Evolutionary conservation across 1,140 invertebrate species (phyloP).

Genomic region (Brachionus plicatilis): DNA sequence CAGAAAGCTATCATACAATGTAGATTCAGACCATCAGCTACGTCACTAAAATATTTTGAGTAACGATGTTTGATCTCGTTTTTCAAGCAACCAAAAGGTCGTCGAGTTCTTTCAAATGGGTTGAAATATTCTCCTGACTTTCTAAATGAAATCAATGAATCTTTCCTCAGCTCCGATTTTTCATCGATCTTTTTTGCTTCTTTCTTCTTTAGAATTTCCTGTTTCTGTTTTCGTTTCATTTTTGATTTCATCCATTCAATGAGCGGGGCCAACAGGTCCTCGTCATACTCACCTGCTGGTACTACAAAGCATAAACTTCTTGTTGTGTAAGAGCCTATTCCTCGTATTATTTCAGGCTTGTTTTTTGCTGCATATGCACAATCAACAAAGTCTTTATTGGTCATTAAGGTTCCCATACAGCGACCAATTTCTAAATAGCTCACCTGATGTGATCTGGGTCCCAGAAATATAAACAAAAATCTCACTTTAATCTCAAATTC

Average conservation of each 20-base stretch:
- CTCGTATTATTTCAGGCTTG: neutral
- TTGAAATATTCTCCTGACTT: slow-evolving; percentile 50
- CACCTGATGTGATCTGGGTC: neutral
- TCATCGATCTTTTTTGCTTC: neutral
- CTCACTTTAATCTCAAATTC: slow-evolving; percentile 36
- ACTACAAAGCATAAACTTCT: slow-evolving; percentile 20
- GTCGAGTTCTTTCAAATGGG: slow-evolving; percentile 65
- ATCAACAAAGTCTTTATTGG: slow-evolving; percentile 35
- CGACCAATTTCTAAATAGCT: slow-evolving; percentile 35
- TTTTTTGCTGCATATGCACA: neutral
- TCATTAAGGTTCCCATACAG: slow-evolving; percentile 14
- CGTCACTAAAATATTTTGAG: slow-evolving; percentile 76
- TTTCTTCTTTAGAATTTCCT: neutral
- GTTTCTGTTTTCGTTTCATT: slow-evolving; percentile 8
- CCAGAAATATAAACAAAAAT: slow-evolving; percentile 39
- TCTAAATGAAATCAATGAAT: neutral
- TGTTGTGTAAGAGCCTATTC: neutral
- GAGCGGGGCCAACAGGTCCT: neutral
- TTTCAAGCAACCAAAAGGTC: slow-evolving; percentile 71
- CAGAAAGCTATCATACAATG: slow-evolving; percentile 81
- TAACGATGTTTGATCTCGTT: slow-evolving; percentile 77
- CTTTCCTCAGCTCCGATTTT: neutral
- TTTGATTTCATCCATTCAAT: slow-evolving; percentile 29
- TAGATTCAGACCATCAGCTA: slow-evolving; percentile 75
- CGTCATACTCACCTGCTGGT: neutral